Conservation (phyloP, 1,140 invertebrate genomes). For the Drosophila nasuta region DNA sequence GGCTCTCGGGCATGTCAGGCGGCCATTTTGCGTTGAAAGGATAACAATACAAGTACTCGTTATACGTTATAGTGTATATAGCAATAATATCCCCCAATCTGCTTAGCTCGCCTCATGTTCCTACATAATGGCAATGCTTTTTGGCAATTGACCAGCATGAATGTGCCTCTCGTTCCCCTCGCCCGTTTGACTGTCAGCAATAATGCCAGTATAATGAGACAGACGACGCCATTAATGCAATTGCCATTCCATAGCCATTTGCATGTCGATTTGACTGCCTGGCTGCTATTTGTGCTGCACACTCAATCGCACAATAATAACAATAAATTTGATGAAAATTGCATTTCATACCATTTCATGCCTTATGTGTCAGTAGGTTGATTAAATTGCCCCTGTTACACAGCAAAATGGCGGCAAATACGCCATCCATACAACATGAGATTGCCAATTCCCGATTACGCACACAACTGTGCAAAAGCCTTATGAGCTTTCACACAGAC, state of each 20-base stretch:
- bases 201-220: conserved; percentile 63
- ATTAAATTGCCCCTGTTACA: conserved; percentile 54
- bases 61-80: conserved; percentile 37
- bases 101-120: conserved; percentile 58
- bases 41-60: conserved; percentile 65
- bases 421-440: conserved; percentile 9
- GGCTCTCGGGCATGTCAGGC: conserved; percentile 50
- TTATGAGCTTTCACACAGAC: neutral
- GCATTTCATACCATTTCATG: conserved; percentile 76
- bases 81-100: conserved; percentile 68
- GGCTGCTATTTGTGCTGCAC: conserved; percentile 50
- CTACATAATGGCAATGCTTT: conserved; percentile 63
- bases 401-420: conserved; percentile 51
- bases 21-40: conserved; percentile 79
- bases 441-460: conserved; percentile 12
- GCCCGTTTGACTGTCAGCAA: conserved; percentile 36
- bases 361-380: conserved; percentile 69
- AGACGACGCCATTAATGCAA: conserved; percentile 71
- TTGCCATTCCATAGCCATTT: conserved; percentile 70
- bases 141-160: conserved; percentile 80
- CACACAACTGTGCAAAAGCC: neutral
- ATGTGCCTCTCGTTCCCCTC: conserved; percentile 49
- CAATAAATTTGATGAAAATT: conserved; percentile 82
- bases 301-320: conserved; percentile 60
- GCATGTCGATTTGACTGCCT: conserved; percentile 60